A percentile compares a stretch with the other conserved stretches of the same genome.
Conservation (phyloP, 2,113 vertebrate species). For the Piprites chloris region DNA sequence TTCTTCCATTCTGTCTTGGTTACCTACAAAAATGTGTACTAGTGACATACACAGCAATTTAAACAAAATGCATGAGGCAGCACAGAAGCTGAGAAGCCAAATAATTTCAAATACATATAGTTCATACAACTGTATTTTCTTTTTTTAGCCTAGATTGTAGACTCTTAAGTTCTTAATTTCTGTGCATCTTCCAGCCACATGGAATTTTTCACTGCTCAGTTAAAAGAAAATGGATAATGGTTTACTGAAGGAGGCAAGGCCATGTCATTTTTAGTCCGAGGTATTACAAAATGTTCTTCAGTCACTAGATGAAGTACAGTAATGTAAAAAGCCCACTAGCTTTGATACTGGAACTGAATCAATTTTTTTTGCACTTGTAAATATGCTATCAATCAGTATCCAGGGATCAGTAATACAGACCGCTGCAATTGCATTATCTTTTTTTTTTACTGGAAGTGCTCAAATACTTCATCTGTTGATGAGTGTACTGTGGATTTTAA, state of each 20-base stretch:
- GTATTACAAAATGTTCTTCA: not conserved
- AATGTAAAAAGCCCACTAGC: not conserved
- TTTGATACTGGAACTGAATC: not conserved
- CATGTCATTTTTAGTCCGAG: not conserved
- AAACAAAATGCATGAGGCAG: not conserved
- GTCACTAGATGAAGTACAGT: not conserved
- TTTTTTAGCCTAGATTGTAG: not conserved
- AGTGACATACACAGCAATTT: not conserved
- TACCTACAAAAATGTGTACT: not conserved
- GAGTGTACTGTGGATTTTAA: not conserved
- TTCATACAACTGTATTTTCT: not conserved
- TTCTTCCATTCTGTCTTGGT: not conserved
- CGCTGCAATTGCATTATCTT: not conserved
- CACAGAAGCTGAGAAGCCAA: not conserved
- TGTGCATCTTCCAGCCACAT: not conserved
- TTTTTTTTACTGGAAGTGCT: not conserved
- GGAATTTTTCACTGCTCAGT: not conserved
- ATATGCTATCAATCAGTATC: not conserved
- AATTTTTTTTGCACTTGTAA: not conserved
- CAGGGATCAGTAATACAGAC: not conserved
- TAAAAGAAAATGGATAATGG: not conserved
- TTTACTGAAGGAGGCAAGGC: not conserved
- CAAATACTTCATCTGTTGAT: not conserved
- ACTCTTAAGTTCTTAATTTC: not conserved
- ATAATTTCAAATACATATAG: not conserved